Percentiles rank a stretch among this genome's conserved stretches.
Evolutionary conservation across 2,888 invertebrate species (phyloP).

Genomic region (Lucinisca nassula): DNA sequence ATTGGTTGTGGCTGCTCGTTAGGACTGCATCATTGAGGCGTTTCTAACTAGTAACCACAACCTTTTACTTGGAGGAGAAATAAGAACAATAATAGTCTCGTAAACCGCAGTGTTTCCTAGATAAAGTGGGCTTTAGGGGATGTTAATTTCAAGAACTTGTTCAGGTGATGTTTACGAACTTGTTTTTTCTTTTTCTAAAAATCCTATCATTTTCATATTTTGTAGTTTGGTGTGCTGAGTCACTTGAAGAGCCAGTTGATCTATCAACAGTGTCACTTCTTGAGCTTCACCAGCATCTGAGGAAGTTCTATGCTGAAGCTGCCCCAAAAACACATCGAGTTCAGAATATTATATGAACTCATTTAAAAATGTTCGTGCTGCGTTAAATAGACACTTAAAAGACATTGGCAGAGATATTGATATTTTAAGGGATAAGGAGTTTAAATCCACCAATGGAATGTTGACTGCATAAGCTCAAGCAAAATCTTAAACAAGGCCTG

Average conservation of each 20-base stretch:
- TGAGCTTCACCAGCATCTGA: conserved; percentile 3
- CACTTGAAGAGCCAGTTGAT: neutral
- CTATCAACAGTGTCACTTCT: neutral
- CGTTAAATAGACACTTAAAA: conserved; percentile 19
- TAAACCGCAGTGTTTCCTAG: no score
- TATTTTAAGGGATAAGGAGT: neutral
- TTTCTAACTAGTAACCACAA: no score
- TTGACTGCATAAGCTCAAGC: conserved; percentile 8
- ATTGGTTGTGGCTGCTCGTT: no score
- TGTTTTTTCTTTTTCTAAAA: no score
- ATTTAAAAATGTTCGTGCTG: conserved; percentile 35
- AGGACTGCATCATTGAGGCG: no score
- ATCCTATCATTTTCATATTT: neutral
- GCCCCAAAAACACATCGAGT: conserved; percentile 21
- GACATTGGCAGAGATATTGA: no score
- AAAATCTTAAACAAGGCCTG: conserved; percentile 12
- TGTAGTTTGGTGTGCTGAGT: conserved; percentile 28
- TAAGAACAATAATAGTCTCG: no score
- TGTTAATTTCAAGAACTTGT: no score
- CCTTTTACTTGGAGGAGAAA: no score
- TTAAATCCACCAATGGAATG: neutral
- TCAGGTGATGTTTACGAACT: no score
- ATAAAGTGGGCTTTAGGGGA: no score
- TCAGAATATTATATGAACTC: conserved; percentile 29
- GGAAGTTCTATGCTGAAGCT: conserved; percentile 23